Base-by-base conservation (phyloP, 1,140 invertebrate genomes). In the Stegodyphus mimosarum region DNA sequence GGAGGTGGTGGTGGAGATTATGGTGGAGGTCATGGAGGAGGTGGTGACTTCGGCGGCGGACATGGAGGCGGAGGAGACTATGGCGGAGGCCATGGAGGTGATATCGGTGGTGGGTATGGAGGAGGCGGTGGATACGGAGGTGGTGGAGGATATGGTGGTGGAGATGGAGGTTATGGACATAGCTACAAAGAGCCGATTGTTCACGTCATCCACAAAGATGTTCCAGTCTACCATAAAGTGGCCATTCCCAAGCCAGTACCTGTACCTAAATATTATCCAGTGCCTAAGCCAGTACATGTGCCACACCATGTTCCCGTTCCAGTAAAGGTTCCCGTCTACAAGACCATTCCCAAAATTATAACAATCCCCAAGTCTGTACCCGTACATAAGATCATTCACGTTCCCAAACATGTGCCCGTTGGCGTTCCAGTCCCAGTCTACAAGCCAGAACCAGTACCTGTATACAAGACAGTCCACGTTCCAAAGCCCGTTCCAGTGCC, bases 291-390 rank as follows among this genome's bases (percentile, higher is more conserved):
- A 7, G 88, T 89, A 0, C 88, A 89, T 18, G 89, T 89, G 2
- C 88, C 89, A 3, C 89, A 89, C 53, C 88, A 88, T n/a, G 85
- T 88, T 4, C 89, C 88, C 48, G 87, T 88, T 7, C 88, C 89
- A 70, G 87, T 88, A 70, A 88, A 86, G 66, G 87, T 87, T 7
- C 87, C 87, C 10, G 81, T 88, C 9, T 75, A 87, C 70, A 88
- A 87, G 74, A 87, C 81, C 53, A 86, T 88, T 55, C 87, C 87
- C 10, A 88, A 87, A 67, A 72, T 88, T 33, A 78, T 88, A 33
- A 86, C 87, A 53, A 86, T 88, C 51, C 88, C 86, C 67, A 89
- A 89, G 80, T 77, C 63, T 7, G 87, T 89, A 4, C 76, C 84
- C 15, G 83, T 89, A 7, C 84, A 88, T 15, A 89, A 89, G 86